Conservation (phyloP, 2,888 invertebrate genomes). For the Bombylius discolor region DNA sequence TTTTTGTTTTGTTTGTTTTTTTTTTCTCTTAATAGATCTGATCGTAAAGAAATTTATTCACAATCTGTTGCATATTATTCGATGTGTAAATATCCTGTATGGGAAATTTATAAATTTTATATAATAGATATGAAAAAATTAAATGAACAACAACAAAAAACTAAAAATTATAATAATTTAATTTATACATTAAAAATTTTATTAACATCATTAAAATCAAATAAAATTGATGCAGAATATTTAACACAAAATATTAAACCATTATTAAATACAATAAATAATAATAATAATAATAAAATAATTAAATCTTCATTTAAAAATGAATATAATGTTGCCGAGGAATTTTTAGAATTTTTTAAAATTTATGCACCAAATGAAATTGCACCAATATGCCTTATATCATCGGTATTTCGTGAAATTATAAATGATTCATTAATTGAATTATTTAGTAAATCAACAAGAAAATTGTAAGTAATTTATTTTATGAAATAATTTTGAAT, state of each 20-base stretch:
- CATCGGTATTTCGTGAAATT: constrained; percentile 31
- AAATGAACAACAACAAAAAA: not conserved
- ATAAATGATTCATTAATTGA: constrained; percentile 25
- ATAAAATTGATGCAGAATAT: constrained; percentile 26
- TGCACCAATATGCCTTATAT: constrained; percentile 28
- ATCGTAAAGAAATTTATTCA: constrained; percentile 30
- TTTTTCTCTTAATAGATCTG: constrained; percentile 20
- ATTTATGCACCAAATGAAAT: constrained; percentile 26
- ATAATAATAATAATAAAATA: constrained; percentile 3
- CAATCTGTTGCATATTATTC: constrained; percentile 34
- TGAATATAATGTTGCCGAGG: constrained; percentile 9
- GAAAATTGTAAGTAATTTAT: too few species aligned
- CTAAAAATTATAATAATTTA: constrained; percentile 20
- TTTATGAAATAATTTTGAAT: too few species aligned
- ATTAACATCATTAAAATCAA: constrained; percentile 26
- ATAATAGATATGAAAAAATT: not conserved
- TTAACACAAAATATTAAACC: constrained; percentile 26
- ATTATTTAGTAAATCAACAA: not conserved
- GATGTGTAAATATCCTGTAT: constrained; percentile 23
- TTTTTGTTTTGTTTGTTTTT: not conserved
- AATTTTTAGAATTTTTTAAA: constrained; percentile 26
- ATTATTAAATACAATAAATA: constrained; percentile 19
- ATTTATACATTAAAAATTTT: constrained; percentile 31
- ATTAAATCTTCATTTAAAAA: too few species aligned
- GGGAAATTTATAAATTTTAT: constrained; percentile 5